These are phyloP conservation scores for Prenolepis imparis DNA, from an alignment of 2,888 invertebrate genomes.

Conservation along the genomic window DNA sequence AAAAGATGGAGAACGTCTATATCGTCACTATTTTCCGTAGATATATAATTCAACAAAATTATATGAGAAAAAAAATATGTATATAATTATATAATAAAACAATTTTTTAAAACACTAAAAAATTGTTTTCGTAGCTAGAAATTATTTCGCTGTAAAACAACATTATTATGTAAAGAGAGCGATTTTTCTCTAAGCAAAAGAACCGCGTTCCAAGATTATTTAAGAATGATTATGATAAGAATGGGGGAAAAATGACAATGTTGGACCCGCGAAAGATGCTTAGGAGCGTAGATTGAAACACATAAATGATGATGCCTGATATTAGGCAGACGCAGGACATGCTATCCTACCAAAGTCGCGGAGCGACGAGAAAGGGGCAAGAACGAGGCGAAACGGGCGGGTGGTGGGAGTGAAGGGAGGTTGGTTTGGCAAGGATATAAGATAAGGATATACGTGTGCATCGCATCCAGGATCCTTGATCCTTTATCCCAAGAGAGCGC, in stretches of 20 bases:
- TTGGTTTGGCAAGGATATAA: conserved; percentile 78
- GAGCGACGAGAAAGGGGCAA: conserved; percentile 65
- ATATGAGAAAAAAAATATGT: background rate
- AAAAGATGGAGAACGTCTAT: conserved; percentile 71
- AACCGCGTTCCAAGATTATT: conserved; percentile 11
- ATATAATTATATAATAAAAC: background rate
- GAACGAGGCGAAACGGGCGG: conserved; percentile 58
- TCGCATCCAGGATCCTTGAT: conserved; percentile 81
- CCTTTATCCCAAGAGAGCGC: conserved; percentile 81
- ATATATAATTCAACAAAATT: conserved; percentile 22
- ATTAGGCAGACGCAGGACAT: conserved; percentile 81
- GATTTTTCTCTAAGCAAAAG: background rate
- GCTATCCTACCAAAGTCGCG: conserved; percentile 76
- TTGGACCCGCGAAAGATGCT: conserved; percentile 61
- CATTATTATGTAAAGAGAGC: background rate
- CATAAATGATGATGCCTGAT: conserved; percentile 83
- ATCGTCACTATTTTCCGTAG: conserved; percentile 32
- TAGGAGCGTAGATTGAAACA: conserved; percentile 65
- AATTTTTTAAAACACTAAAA: background rate
- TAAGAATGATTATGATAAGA: conserved; percentile 7
- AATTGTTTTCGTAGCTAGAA: background rate
- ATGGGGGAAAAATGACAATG: conserved; percentile 56
- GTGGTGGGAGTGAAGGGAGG: conserved; percentile 63
- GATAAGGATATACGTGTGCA: conserved; percentile 82
- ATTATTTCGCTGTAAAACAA: background rate